phyloP scores from a whole-genome alignment of 2,113 vertebrate genomes.

The Fulmarus glacialis region DNA sequence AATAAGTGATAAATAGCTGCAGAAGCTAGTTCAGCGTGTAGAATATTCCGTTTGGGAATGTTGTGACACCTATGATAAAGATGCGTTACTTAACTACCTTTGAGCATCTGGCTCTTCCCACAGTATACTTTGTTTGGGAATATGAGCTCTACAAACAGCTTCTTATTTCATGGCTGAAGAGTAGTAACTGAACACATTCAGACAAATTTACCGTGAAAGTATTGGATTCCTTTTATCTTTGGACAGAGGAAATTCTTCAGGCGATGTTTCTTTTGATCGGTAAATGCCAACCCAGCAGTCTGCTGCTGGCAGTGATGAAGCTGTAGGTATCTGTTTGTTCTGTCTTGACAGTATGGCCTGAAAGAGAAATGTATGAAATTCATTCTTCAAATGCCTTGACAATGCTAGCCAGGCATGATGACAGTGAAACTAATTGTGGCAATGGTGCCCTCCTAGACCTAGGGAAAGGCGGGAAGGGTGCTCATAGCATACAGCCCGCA shows the following conservation, averaged over 20 bases:
- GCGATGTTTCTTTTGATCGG: not conserved
- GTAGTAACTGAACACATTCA: not conserved
- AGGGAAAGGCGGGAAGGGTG: not conserved
- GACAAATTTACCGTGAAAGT: conserved; percentile 33
- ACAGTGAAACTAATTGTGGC: not conserved
- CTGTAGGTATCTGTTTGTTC: conserved; percentile 13
- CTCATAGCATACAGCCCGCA: not conserved
- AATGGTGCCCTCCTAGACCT: not conserved
- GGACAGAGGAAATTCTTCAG: conserved; percentile 28
- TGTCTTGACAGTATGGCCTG: not conserved
- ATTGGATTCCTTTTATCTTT: conserved; percentile 47
- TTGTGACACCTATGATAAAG: conserved; percentile 5
- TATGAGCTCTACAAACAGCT: conserved; percentile 24
- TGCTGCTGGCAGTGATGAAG: not conserved
- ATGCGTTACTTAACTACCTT: not conserved
- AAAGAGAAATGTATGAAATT: not conserved
- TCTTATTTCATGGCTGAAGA: conserved; percentile 13
- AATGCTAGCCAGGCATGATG: not conserved
- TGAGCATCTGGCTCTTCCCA: conserved; percentile 46
- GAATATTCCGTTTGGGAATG: not conserved
- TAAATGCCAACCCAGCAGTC: not conserved
- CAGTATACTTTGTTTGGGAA: conserved; percentile 25
- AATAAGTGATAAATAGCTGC: not conserved
- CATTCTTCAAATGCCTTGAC: not conserved
- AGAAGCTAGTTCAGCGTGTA: not conserved